Percentiles rank a stretch among this genome's conserved stretches.
phyloP scores from a whole-genome alignment of 2,888 invertebrate species.

The Polylopha cassiicola region DNA sequence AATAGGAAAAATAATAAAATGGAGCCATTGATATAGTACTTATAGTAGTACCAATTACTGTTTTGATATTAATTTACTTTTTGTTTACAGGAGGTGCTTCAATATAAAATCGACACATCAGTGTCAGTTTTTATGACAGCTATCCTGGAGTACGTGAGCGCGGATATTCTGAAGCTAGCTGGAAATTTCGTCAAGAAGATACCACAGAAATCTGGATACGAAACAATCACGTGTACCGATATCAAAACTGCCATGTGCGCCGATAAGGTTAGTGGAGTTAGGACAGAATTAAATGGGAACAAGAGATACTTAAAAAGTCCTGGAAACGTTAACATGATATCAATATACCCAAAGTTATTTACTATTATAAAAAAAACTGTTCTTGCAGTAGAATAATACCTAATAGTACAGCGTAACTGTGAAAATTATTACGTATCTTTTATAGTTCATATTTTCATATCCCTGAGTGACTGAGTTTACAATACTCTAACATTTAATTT shows the following conservation, averaged over 20 bases:
- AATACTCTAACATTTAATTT: too few relatives aligned
- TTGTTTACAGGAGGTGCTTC: constrained; percentile 83
- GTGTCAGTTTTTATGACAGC: constrained; percentile 94
- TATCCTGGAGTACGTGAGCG: constrained; percentile 95
- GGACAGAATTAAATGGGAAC: not conserved
- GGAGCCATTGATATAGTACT: too few relatives aligned
- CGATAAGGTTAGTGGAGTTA: constrained; percentile 84
- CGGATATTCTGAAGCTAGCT: constrained; percentile 95
- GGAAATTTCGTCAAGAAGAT: constrained; percentile 99
- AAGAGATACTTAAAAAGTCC: not conserved
- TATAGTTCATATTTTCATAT: too few relatives aligned
- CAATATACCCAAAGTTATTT: too few relatives aligned
- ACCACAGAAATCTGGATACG: constrained; percentile 80
- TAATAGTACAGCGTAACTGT: too few relatives aligned
- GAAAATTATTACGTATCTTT: too few relatives aligned
- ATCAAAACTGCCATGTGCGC: constrained; percentile 98
- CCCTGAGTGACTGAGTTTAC: too few relatives aligned
- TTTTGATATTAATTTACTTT: constrained; percentile 1
- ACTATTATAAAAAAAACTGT: too few relatives aligned
- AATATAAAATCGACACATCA: constrained; percentile 91
- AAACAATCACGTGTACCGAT: constrained; percentile 92
- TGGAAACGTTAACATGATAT: not conserved
- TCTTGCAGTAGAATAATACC: too few relatives aligned
- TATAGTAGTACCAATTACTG: too few relatives aligned
- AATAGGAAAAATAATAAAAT: too few relatives aligned